These are phyloP conservation scores for Rhinichthys osculus DNA, from an alignment of 2,797 vertebrate genomes.

Conservation along the genomic window DNA sequence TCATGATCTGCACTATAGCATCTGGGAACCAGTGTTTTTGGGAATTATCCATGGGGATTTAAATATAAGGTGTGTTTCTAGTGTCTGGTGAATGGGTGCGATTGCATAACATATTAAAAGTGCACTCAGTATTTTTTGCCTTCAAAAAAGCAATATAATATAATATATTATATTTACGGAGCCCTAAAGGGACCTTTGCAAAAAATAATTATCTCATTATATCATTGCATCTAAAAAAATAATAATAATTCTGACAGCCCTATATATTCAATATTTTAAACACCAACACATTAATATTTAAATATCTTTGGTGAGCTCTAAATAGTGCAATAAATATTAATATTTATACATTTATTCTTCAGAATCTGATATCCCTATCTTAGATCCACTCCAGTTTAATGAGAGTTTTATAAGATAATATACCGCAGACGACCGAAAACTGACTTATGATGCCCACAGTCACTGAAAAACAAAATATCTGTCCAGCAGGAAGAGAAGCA, in stretches of 20 bases:
- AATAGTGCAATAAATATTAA: not conserved
- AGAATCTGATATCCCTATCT: not conserved
- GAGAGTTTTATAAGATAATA: not conserved
- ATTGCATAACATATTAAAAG: conserved; percentile 1
- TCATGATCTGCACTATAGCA: not conserved
- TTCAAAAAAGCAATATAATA: not conserved
- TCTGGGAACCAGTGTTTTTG: not conserved
- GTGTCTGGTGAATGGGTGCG: not conserved
- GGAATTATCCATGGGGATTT: not conserved
- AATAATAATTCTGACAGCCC: no score
- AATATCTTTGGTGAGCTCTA: not conserved
- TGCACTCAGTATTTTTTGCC: not conserved
- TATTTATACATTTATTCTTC: not conserved
- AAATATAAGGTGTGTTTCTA: conserved; percentile 15
- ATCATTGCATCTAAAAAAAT: not conserved
- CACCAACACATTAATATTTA: not conserved
- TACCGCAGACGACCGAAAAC: not conserved
- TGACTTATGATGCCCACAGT: not conserved
- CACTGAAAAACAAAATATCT: not conserved
- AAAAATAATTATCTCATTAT: no score
- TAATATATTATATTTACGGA: no score
- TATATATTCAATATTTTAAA: not conserved
- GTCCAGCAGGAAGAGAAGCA: not conserved
- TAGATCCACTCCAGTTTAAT: not conserved
- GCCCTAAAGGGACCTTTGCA: no score